Base-by-base conservation (phyloP, 1,140 invertebrate species). In the Melitaea cinxia region DNA sequence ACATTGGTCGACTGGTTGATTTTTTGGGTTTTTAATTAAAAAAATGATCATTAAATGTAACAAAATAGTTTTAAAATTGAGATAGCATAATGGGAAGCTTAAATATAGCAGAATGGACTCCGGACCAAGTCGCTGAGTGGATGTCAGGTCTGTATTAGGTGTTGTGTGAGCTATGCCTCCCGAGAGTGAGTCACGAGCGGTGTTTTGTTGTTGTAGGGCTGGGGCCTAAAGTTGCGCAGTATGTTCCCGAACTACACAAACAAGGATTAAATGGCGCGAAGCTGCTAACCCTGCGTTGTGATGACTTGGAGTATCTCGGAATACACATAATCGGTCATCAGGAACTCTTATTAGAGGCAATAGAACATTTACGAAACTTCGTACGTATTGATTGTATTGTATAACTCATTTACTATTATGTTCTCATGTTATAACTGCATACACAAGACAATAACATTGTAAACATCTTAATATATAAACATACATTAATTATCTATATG, bases 41-140 rank as follows among this genome's bases (percentile, higher is more conserved):
- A 65, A 66, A 56, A 70, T 74, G 72, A 45, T 30, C 47, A 45
- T 55, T 24, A 24, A 58, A 71, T 3, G 50, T 58, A 54, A 54
- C 17, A 23, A 53, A 30, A 59, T 30, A 26, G 42, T 35, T 14
- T 58, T 47, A 39, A 26, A 4, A 12, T 62, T 49, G 23, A 60
- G 69, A 60, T 68, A 68, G 52, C 64, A 56, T 21, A 21, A 75
- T 75, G 95, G 95, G 95, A 85, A 96, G 96, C 90, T 94, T 97
- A 76, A 97, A 97, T 91, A 95, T 98, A 71, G 95, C 94, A 65
- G 96, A 97, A 92, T 98, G 97, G 97, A 95, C 95, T 70, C 94
- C 96, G n/a, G 96, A 97, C 78, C 96, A 98, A 93, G 97, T 98
- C 59, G 96, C 95, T 66, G 96, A 98, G 83, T 98, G 97, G 97